Conservation (phyloP, 2,888 invertebrate genomes). For the Drosophila siamana region DNA sequence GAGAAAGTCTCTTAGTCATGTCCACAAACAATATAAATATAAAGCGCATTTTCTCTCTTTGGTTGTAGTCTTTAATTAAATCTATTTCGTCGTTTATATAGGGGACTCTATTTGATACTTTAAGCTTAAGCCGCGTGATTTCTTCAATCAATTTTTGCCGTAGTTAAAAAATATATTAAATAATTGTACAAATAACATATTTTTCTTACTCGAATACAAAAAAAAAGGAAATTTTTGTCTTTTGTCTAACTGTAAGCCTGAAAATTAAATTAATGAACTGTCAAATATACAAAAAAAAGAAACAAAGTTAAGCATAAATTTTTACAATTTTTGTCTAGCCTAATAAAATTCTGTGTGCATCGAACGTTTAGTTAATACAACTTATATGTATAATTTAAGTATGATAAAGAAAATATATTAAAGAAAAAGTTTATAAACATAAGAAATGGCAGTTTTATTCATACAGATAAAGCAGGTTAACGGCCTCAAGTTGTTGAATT, state of each 20-base stretch:
- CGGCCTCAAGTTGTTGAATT: no score
- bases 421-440: conserved; percentile 8
- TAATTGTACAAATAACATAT: conserved; percentile 14
- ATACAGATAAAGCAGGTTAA: no score
- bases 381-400: conserved; percentile 36
- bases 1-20: conserved; percentile 31
- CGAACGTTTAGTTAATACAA: conserved; percentile 36
- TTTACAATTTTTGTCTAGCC: conserved; percentile 37
- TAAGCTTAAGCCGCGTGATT: conserved; percentile 46
- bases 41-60: conserved; percentile 46
- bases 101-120: conserved; percentile 19
- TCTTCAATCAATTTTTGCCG: conserved; percentile 45
- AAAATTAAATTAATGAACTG: conserved; percentile 21
- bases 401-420: conserved; percentile 17
- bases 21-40: neutral
- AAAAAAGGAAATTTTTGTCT: conserved; percentile 24
- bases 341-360: conserved; percentile 40
- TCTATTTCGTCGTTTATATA: conserved; percentile 12
- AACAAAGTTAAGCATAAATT: conserved; percentile 5
- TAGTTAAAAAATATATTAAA: conserved; percentile 18
- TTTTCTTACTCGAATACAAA: conserved; percentile 31
- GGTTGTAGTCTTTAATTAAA: conserved; percentile 43
- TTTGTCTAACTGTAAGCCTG: conserved; percentile 19
- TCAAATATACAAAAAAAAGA: neutral
- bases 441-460: neutral